phyloP scores from a whole-genome alignment of 1,140 invertebrate genomes.

The Lasioglossum baleicum region DNA sequence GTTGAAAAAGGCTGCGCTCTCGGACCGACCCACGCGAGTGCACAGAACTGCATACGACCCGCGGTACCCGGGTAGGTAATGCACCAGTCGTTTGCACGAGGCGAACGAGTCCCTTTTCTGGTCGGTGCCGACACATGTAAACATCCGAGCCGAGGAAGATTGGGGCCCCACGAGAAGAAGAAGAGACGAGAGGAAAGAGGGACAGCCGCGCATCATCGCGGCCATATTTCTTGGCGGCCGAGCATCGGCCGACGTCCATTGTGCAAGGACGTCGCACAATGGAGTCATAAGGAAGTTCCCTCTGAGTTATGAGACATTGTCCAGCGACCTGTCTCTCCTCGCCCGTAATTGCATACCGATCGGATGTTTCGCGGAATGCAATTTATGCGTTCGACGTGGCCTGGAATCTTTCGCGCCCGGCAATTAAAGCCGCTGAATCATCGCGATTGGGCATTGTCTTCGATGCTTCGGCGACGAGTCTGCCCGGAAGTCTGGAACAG shows the following conservation, averaged over 20 bases:
- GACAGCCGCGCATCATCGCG: conserved; percentile 38
- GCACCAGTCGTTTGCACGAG: conserved; percentile 67
- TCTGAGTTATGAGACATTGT: conserved; percentile 62
- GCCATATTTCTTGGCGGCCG: conserved; percentile 15
- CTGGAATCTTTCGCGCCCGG: conserved; percentile 13
- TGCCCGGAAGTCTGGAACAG: background rate
- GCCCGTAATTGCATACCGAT: conserved; percentile 58
- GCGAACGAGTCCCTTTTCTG: conserved; percentile 60
- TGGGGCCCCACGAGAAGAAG: background rate
- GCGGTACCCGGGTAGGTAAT: conserved; percentile 60
- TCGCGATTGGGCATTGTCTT: background rate
- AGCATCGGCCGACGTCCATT: conserved; percentile 12
- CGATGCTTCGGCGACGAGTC: background rate
- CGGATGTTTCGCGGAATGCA: conserved; percentile 44
- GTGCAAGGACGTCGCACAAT: conserved; percentile 52
- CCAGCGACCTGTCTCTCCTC: conserved; percentile 29
- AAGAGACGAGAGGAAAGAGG: background rate
- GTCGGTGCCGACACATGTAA: conserved; percentile 61
- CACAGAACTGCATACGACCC: background rate
- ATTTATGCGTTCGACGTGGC: conserved; percentile 39
- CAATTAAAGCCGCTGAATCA: conserved; percentile 32
- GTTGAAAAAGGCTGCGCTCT: conserved; percentile 54
- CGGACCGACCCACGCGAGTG: conserved; percentile 64
- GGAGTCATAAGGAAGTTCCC: conserved; percentile 50
- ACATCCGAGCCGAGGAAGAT: conserved; percentile 30